Evolutionary conservation across 2,888 invertebrate species (phyloP).

Genomic region (Antitype chi): DNA sequence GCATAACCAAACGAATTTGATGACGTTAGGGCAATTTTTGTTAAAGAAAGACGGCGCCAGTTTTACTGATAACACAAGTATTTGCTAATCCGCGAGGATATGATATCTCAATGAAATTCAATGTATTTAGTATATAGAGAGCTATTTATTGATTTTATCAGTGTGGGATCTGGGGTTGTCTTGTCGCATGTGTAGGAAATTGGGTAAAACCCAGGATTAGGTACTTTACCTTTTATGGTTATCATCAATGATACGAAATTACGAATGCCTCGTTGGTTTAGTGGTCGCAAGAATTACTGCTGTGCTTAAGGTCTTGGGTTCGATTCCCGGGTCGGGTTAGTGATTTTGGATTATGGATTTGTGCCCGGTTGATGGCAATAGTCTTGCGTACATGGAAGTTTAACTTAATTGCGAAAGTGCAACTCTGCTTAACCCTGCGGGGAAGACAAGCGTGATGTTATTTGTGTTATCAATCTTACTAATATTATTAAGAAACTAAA

Average conservation of each 20-base stretch:
- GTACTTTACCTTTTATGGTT: background rate
- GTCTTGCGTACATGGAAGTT: background rate
- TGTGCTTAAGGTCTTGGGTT: background rate
- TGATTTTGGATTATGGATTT: background rate
- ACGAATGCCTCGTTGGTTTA: background rate
- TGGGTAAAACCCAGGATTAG: background rate
- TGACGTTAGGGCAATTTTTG: constrained; percentile 26
- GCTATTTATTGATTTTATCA: constrained; percentile 46
- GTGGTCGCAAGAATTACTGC: background rate
- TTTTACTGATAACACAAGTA: constrained; percentile 42
- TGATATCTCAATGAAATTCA: constrained; percentile 41
- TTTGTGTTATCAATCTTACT: background rate
- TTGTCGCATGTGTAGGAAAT: constrained; percentile 2
- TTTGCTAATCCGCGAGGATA: constrained; percentile 52
- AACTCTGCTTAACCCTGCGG: background rate
- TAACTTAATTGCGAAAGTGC: background rate
- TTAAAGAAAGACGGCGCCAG: constrained; percentile 54
- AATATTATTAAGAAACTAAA: too few species aligned
- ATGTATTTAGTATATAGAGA: constrained; percentile 28
- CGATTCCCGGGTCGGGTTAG: too few species aligned
- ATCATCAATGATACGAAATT: background rate
- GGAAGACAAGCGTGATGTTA: background rate
- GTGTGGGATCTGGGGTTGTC: constrained; percentile 41
- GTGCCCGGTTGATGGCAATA: background rate
- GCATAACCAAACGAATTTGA: constrained; percentile 17